These are phyloP conservation scores for Diabrotica virgifera DNA, from an alignment of 1,140 invertebrate genomes.

Conservation along the genomic window DNA sequence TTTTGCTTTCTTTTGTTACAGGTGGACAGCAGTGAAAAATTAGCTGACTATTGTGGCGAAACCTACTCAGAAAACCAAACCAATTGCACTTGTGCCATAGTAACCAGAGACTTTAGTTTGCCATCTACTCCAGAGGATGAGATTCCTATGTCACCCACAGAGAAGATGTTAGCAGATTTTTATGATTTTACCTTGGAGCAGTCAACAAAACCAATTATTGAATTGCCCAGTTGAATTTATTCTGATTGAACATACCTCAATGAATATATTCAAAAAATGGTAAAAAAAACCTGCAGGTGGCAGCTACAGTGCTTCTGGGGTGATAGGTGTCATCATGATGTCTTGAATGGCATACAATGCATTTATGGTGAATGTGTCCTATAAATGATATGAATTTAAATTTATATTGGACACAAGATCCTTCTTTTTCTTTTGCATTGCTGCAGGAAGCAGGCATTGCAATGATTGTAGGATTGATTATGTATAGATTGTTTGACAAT, in stretches of 20 bases:
- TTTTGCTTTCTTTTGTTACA: slow-evolving; percentile 35
- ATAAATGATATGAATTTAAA: background rate
- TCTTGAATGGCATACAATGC: background rate
- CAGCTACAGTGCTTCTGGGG: background rate
- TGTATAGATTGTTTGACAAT: no score
- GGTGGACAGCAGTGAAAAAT: slow-evolving; percentile 45
- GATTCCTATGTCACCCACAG: slow-evolving; percentile 35
- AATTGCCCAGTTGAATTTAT: slow-evolving; percentile 42
- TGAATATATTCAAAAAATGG: slow-evolving; percentile 10
- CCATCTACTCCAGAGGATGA: slow-evolving; percentile 30
- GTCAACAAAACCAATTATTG: slow-evolving; percentile 43
- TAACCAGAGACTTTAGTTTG: slow-evolving; percentile 35
- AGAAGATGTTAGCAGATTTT: slow-evolving; percentile 43
- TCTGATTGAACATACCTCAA: background rate
- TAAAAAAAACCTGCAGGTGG: slow-evolving; percentile 7
- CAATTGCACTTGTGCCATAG: slow-evolving; percentile 40
- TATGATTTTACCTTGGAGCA: slow-evolving; percentile 47
- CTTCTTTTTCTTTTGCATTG: background rate
- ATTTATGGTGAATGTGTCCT: background rate
- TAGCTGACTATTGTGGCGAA: slow-evolving; percentile 39
- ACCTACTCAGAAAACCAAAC: slow-evolving; percentile 24
- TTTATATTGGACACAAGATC: background rate
- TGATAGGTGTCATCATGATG: background rate
- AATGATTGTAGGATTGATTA: no score
- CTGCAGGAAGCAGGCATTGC: no score